phyloP scores from a whole-genome alignment of 2,113 vertebrate species.

The Tauraco erythrolophus region DNA sequence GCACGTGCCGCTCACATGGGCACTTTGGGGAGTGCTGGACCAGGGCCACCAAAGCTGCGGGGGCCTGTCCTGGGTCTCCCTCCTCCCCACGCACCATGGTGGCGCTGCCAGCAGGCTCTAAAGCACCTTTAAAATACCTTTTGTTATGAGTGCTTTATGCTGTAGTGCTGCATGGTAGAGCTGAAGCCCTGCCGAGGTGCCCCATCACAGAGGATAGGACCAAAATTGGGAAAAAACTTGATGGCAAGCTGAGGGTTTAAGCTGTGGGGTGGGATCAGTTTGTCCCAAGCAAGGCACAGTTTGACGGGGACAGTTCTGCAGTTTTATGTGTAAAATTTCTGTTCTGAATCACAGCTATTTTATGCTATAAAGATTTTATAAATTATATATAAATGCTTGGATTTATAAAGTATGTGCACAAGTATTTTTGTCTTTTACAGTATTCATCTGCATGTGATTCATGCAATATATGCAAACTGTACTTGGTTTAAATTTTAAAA shows the following conservation, averaged over 20 bases:
- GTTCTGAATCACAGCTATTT: not conserved
- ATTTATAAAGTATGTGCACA: not conserved
- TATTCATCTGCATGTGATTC: not conserved
- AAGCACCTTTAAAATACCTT: not conserved
- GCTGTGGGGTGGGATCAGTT: not conserved
- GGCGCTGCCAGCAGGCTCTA: not conserved
- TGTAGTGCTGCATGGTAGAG: not conserved
- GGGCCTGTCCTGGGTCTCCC: not conserved
- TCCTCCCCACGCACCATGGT: not conserved
- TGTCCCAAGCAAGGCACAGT: not conserved
- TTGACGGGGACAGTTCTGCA: not conserved
- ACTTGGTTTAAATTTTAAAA: slow-evolving; percentile 31
- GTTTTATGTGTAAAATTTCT: not conserved
- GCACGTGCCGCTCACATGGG: fast-evolving
- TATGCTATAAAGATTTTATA: not conserved
- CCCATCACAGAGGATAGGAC: not conserved
- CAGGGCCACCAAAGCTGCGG: fast-evolving
- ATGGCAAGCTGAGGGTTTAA: not conserved
- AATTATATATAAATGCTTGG: not conserved
- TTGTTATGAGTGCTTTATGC: not conserved
- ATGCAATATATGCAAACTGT: not conserved
- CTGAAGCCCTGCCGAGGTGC: not conserved
- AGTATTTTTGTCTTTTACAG: slow-evolving; percentile 51
- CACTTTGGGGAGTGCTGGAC: not conserved
- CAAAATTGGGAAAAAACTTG: not conserved